Evolutionary conservation across 2,888 invertebrate species (phyloP).

Genomic region (Chironomus riparius): DNA sequence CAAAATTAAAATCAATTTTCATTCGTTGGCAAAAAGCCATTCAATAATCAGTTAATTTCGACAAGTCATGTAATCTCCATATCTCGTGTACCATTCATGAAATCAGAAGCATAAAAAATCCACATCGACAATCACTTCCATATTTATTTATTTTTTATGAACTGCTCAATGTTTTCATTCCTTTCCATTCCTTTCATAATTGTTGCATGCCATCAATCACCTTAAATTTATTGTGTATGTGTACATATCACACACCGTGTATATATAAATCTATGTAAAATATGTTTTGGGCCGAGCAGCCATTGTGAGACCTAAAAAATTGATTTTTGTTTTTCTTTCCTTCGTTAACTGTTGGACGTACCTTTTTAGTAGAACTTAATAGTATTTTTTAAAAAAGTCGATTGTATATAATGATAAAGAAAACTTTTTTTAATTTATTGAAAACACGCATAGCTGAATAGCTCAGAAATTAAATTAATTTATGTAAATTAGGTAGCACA

Average conservation of each 20-base stretch:
- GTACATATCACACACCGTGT: not conserved
- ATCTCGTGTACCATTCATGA: no score
- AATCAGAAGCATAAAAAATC: no score
- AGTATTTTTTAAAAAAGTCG: not conserved
- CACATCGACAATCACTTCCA: not conserved
- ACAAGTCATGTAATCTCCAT: no score
- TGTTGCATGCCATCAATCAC: conserved; percentile 21
- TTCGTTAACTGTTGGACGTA: not conserved
- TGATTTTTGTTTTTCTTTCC: not conserved
- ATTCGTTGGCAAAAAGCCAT: no score
- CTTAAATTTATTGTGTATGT: not conserved
- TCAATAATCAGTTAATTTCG: no score
- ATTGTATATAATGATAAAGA: not conserved
- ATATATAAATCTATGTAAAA: not conserved
- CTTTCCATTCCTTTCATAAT: conserved; percentile 4
- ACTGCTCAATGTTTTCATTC: not conserved
- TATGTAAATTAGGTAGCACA: conserved; percentile 23
- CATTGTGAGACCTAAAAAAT: conserved; percentile 13
- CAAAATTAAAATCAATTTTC: no score
- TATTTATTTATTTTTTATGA: not conserved
- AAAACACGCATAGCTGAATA: conserved; percentile 16
- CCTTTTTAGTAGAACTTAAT: not conserved
- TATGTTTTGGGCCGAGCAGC: not conserved
- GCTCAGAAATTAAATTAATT: conserved; percentile 24
- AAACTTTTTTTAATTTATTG: conserved; percentile 16